phyloP scores from a whole-genome alignment of 2,888 invertebrate genomes.

The Tenthredo notha region DNA sequence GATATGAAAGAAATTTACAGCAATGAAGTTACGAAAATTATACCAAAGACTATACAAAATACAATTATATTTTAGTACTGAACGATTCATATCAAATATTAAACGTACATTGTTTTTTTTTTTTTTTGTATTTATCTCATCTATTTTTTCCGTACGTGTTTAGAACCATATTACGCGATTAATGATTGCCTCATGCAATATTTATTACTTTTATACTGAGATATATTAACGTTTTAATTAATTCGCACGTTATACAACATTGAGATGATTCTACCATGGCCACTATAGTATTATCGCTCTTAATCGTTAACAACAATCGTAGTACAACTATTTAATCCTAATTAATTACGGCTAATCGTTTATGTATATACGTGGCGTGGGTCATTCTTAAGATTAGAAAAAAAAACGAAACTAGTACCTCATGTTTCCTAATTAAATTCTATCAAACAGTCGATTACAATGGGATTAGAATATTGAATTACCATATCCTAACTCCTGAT shows the following conservation, averaged over 20 bases:
- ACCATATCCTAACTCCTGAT: not conserved
- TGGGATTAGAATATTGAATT: not conserved
- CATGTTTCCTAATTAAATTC: not conserved
- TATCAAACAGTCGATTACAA: constrained; percentile 15
- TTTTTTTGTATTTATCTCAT: not conserved
- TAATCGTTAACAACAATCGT: constrained; percentile 10
- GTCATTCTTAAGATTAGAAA: not conserved
- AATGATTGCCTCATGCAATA: constrained; percentile 48
- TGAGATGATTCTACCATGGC: not conserved
- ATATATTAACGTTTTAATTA: constrained; percentile 20
- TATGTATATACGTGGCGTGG: not conserved
- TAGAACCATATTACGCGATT: constrained; percentile 28
- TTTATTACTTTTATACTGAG: not conserved
- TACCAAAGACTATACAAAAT: not conserved
- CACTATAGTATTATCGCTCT: constrained; percentile 25
- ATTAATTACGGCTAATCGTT: not conserved
- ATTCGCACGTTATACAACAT: constrained; percentile 10
- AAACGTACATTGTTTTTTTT: not conserved
- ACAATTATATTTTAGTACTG: not conserved
- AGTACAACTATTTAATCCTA: constrained; percentile 22
- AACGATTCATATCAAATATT: not conserved
- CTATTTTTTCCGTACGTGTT: not conserved
- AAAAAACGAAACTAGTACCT: not conserved
- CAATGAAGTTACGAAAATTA: not conserved
- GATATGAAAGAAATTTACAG: not conserved